Percentiles rank a stretch among this genome's conserved stretches.
Conservation (phyloP, 2,888 invertebrate genomes). For the Encarsia formosa region DNA sequence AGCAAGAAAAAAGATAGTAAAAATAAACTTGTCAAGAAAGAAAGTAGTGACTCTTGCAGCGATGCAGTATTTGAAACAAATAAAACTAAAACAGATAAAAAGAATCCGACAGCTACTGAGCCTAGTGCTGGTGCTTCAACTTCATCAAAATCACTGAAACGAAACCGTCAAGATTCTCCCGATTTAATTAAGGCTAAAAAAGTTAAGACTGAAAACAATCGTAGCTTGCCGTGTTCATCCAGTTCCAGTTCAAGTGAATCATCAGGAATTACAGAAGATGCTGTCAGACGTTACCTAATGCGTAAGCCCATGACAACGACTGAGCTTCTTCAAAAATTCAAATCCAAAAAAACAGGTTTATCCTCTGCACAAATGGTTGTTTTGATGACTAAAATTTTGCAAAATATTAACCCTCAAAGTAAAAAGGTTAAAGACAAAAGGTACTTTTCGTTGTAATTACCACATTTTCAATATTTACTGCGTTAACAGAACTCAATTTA, state of each 20-base stretch:
- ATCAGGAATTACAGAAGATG: conserved; percentile 91
- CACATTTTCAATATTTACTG: no score
- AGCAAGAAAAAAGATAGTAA: conserved; percentile 46
- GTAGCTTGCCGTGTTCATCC: conserved; percentile 48
- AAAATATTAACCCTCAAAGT: conserved; percentile 89
- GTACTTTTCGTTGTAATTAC: conserved; percentile 92
- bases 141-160: conserved; percentile 40
- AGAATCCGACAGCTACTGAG: conserved; percentile 55
- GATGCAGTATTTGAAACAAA: conserved; percentile 45
- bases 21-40: conserved; percentile 43
- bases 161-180: conserved; percentile 48
- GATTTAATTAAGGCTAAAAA: conserved; percentile 54
- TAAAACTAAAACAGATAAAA: conserved; percentile 55
- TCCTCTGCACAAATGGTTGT: conserved; percentile 87
- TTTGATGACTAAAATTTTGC: conserved; percentile 90
- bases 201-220: conserved; percentile 53
- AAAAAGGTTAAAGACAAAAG: conserved; percentile 90
- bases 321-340: conserved; percentile 91
- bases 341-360: conserved; percentile 87
- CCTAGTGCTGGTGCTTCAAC: conserved; percentile 36
- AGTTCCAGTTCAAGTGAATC: conserved; percentile 72
- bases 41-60: conserved; percentile 48
- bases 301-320: conserved; percentile 98
- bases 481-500: no score
- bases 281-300: conserved; percentile 88